Base-by-base conservation (phyloP, 1,140 invertebrate species). In the Hyles euphorbiae region DNA sequence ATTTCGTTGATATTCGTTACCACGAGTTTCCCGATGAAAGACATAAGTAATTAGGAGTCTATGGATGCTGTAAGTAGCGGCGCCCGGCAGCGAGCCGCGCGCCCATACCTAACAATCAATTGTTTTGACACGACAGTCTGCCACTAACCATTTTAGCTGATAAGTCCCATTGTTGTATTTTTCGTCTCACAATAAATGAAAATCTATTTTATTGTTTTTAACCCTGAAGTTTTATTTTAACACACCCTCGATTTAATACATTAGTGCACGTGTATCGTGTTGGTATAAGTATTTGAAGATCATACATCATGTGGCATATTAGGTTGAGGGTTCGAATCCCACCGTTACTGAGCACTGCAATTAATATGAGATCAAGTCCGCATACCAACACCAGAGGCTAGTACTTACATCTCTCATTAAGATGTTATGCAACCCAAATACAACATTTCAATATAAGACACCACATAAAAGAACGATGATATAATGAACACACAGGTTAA, bases 141-240 rank as follows among this genome's bases (percentile, higher is more conserved):
- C 83, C 82, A 88, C 83, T 88, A 88, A 88, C 83, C 85, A 87
- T 88, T 81, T 80, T 88, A 88, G 85, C 70, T 85, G 64, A 85
- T 88, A 88, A 88, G 85, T 87, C 83, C 85, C 85, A 88, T 88
- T 88, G 85, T 88, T 88, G 85, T 88, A 88, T 88, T 88, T 88
- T 88, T 88, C 85, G 85, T 88, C 85, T 88, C 85, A 88, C 85
- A 88, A 88, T 88, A 88, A 88, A 88, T 88, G 85, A 88, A 85
- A 87, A 88, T 88, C 85, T 88, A 88, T 88, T 88, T 88, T 87
- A 88, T 88, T 88, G 85, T 88, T 88, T 88, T 88, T 88, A 88
- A 70, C 61, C 60, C 60, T 79, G 79, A 77, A 58, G 81, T 87
- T 86, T 86, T 65, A 85, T 86, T 85, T 81, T 45, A 22, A 54